Conservation (phyloP, 1,140 invertebrate species). For the Euschistus heros region DNA sequence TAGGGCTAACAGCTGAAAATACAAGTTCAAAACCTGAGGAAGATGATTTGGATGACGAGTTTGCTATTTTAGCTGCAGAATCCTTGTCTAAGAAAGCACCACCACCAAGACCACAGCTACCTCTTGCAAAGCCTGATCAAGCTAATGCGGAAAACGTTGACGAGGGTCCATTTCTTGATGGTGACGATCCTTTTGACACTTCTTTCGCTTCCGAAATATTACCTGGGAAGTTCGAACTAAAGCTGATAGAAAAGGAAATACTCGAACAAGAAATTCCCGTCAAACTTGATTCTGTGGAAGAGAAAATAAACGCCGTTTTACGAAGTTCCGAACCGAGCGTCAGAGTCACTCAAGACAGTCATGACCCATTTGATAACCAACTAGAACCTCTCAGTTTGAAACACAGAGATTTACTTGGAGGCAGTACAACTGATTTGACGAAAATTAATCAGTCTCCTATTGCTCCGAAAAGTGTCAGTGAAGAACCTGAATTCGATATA, state of each 20-base stretch:
- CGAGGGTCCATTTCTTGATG: constrained; percentile 30
- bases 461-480: constrained; percentile 40
- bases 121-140: background rate
- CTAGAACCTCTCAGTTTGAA: constrained; percentile 23
- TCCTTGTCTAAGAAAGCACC: constrained; percentile 43
- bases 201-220: constrained; percentile 67
- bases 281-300: background rate
- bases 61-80: constrained; percentile 59
- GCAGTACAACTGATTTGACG: constrained; percentile 61
- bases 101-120: constrained; percentile 18
- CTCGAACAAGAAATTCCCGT: constrained; percentile 38
- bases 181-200: constrained; percentile 74
- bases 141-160: constrained; percentile 28
- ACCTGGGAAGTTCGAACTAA: constrained; percentile 52
- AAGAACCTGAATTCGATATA: constrained; percentile 42
- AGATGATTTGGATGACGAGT: constrained; percentile 52
- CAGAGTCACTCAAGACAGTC: constrained; percentile 22
- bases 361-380: constrained; percentile 16
- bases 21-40: constrained; percentile 26
- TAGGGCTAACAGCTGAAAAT: background rate
- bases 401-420: constrained; percentile 36
- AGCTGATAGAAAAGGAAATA: constrained; percentile 50
- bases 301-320: constrained; percentile 39
- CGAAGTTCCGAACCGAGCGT: constrained; percentile 42
- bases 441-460: constrained; percentile 56